phyloP scores from a whole-genome alignment of 2,797 vertebrate genomes.

The Lates japonicus region DNA sequence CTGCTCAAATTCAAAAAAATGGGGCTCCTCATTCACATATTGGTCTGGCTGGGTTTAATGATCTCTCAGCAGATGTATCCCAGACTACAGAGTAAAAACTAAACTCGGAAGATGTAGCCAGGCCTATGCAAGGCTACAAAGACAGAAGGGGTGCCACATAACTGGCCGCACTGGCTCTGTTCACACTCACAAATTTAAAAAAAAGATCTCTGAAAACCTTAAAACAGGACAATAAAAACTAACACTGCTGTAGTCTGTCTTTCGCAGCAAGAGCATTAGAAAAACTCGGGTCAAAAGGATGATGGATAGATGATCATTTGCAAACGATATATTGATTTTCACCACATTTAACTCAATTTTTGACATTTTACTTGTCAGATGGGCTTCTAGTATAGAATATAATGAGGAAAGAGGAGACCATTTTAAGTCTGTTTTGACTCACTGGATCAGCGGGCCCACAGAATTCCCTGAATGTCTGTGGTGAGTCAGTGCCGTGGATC shows the following conservation, averaged over 20 bases:
- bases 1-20: conserved; percentile 1
- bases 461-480: conserved; percentile 92
- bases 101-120: background rate
- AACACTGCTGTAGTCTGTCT: background rate
- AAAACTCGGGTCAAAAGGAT: background rate
- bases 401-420: background rate
- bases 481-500: conserved; percentile 85
- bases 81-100: background rate
- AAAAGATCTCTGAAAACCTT: background rate
- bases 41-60: conserved; percentile 9
- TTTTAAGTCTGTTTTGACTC: conserved; percentile 78
- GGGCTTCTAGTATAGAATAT: background rate
- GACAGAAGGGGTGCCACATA: background rate
- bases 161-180: background rate
- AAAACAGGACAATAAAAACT: background rate
- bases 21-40: background rate
- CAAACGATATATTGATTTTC: conserved; percentile 12
- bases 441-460: conserved; percentile 96
- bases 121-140: background rate
- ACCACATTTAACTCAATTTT: background rate
- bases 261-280: background rate
- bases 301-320: conserved; percentile 6
- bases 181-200: background rate
- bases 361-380: conserved; percentile 8
- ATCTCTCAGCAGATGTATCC: conserved; percentile 25